Percentiles rank a stretch among this genome's conserved stretches.
These are phyloP conservation scores for Callimorpha dominula DNA, from an alignment of 2,888 invertebrate species.

Conservation along the genomic window DNA sequence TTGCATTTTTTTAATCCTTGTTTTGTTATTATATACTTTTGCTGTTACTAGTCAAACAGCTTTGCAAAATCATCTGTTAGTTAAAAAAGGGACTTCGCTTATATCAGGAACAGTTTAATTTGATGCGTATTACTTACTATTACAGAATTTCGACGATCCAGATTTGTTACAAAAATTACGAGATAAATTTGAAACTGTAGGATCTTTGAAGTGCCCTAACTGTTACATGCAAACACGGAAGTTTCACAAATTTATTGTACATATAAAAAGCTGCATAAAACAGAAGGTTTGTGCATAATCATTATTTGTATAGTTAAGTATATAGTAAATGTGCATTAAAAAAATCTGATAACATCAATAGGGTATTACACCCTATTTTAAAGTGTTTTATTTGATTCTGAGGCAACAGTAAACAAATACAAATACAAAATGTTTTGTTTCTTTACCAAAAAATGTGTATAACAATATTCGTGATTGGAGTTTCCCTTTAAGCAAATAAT, in stretches of 20 bases:
- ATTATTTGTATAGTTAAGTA: neutral
- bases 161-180: conserved; percentile 52
- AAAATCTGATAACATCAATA: neutral
- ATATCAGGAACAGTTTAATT: neutral
- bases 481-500: too few relatives aligned
- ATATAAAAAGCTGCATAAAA: conserved; percentile 55
- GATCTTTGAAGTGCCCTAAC: conserved; percentile 58
- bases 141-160: conserved; percentile 59
- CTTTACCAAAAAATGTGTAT: too few relatives aligned
- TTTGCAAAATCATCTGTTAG: too few relatives aligned
- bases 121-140: conserved; percentile 19
- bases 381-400: too few relatives aligned
- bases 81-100: too few relatives aligned
- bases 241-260: conserved; percentile 52
- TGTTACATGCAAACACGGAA: conserved; percentile 53
- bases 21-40: too few relatives aligned
- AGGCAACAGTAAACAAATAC: too few relatives aligned
- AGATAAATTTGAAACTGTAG: conserved; percentile 44
- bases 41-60: too few relatives aligned
- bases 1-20: neutral
- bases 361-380: too few relatives aligned
- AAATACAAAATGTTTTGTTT: too few relatives aligned
- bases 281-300: conserved; percentile 37
- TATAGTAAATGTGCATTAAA: neutral
- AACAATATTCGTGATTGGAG: too few relatives aligned